These are phyloP conservation scores for Uria aalge DNA, from an alignment of 2,113 vertebrate species.

Conservation along the genomic window DNA sequence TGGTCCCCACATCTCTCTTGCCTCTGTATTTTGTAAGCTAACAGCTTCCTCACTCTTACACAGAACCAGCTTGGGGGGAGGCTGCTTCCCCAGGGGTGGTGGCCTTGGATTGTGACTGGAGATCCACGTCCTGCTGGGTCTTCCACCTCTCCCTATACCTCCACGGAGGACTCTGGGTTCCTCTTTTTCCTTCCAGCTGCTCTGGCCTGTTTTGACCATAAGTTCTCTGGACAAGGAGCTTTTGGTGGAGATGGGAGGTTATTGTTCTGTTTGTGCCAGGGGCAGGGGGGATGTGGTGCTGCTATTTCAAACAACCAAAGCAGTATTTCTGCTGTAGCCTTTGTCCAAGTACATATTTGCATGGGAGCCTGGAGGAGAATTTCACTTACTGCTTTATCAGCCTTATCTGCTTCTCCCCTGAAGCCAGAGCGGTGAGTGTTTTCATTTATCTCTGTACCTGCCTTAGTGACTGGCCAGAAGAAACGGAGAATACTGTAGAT, in stretches of 20 bases:
- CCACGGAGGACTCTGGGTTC: neutral
- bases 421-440: neutral
- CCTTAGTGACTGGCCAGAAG: neutral
- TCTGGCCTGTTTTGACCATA: neutral
- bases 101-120: neutral
- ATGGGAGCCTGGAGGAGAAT: neutral
- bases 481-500: neutral
- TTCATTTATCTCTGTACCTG: constrained; percentile 48
- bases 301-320: neutral
- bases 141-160: neutral
- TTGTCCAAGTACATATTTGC: neutral
- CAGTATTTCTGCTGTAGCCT: neutral
- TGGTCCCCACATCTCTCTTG: neutral
- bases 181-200: neutral
- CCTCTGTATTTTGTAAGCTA: neutral
- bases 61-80: neutral
- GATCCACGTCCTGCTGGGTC: neutral
- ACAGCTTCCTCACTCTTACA: neutral
- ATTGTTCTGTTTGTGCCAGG: neutral
- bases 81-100: neutral
- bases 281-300: neutral
- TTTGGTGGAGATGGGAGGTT: neutral
- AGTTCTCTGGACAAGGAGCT: neutral
- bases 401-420: constrained; percentile 29
- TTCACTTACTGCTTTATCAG: constrained; percentile 53